These are phyloP conservation scores for Drosophila anomalata DNA, from an alignment of 2,888 invertebrate genomes.

Conservation along the genomic window DNA sequence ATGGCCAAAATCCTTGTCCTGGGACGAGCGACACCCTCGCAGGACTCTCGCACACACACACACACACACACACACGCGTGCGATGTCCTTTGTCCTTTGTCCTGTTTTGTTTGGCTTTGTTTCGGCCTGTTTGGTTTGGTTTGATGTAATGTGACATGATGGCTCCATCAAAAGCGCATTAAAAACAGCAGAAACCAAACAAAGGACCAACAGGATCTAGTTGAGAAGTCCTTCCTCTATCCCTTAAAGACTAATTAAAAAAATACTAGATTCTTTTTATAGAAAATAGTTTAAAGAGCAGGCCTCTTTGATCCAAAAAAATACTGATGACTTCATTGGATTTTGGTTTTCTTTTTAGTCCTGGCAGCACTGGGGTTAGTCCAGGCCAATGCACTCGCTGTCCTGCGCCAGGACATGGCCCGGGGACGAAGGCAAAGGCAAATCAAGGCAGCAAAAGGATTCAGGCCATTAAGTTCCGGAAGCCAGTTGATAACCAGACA, in stretches of 20 bases:
- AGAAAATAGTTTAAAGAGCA: neutral
- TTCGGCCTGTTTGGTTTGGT: constrained; percentile 53
- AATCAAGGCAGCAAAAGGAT: constrained; percentile 79
- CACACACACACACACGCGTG: neutral
- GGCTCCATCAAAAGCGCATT: constrained; percentile 80
- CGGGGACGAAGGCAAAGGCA: constrained; percentile 45
- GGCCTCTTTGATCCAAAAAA: neutral
- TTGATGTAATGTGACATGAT: constrained; percentile 81
- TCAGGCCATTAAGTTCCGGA: constrained; percentile 84
- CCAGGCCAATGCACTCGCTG: constrained; percentile 74
- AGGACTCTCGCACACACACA: constrained; percentile 10
- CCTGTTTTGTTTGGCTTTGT: constrained; percentile 23
- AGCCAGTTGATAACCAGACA: constrained; percentile 79
- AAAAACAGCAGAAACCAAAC: constrained; percentile 69
- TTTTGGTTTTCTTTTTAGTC: neutral
- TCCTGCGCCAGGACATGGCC: constrained; percentile 12
- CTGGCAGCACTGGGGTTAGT: constrained; percentile 24
- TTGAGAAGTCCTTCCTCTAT: neutral
- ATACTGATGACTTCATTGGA: constrained; percentile 26
- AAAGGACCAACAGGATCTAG: constrained; percentile 20
- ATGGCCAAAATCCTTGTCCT: constrained; percentile 64
- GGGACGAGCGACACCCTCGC: constrained; percentile 57
- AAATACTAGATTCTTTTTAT: neutral
- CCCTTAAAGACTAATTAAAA: neutral
- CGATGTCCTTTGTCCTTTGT: constrained; percentile 20